These are phyloP conservation scores for Drosophila yakuba DNA, from an alignment of 1,140 invertebrate species.

Conservation along the genomic window DNA sequence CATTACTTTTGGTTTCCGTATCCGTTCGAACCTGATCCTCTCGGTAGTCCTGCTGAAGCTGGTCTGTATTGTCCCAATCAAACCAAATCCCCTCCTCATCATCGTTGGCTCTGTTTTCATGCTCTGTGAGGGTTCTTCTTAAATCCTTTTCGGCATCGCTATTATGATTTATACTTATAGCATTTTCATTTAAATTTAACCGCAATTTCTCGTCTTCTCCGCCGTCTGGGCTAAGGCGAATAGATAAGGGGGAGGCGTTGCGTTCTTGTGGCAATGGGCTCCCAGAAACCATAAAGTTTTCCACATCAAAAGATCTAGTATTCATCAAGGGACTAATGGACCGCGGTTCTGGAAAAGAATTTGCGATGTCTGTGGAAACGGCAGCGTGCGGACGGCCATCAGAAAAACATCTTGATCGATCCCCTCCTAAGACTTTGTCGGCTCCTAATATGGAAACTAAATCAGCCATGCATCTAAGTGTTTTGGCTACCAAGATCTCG, in stretches of 20 bases:
- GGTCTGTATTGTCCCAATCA: conserved; percentile 89
- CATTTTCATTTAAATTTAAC: conserved; percentile 54
- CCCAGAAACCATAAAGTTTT: conserved; percentile 76
- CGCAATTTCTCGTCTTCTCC: conserved; percentile 89
- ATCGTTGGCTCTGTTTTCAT: conserved; percentile 61
- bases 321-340: conserved; percentile 81
- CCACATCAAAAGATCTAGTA: conserved; percentile 51
- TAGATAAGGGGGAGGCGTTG: conserved; percentile 85
- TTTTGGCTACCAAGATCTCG: conserved; percentile 91
- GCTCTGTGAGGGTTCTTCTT: not conserved
- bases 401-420: conserved; percentile 91
- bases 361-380: conserved; percentile 48
- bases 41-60: conserved; percentile 55
- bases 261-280: conserved; percentile 64
- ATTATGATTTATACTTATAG: conserved; percentile 14
- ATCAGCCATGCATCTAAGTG: conserved; percentile 91
- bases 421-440: conserved; percentile 91
- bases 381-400: conserved; percentile 89
- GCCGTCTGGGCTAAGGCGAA: conserved; percentile 92
- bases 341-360: conserved; percentile 67
- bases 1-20: conserved; percentile 39
- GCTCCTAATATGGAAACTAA: conserved; percentile 92
- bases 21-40: conserved; percentile 16
- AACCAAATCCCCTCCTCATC: conserved; percentile 88
- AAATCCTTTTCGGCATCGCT: conserved; percentile 3